Evolutionary conservation across 1,140 invertebrate genomes (phyloP), one percentile per base, ranked within the genome.

Genomic region (Heliconius hewitsoni): DNA sequence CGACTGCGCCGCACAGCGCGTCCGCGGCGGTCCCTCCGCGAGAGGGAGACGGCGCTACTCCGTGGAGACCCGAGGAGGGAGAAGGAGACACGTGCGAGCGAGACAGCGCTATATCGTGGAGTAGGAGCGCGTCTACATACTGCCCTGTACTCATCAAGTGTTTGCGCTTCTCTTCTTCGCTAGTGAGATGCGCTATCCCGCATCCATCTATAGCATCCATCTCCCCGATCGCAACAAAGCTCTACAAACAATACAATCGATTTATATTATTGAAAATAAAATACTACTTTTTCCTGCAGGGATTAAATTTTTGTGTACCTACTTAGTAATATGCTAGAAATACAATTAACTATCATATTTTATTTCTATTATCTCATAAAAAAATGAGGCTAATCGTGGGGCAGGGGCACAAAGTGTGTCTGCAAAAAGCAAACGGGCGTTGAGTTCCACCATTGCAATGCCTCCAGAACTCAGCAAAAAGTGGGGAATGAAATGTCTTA

Each of bases 121-220:
- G 74, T 4, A 94, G 82, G 0, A 95, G 74, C 8, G 94, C 90
- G 73, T 93, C 94, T 13, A 82, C 73, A 81, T 87, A 92, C 73
- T 91, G 90, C 1, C 90, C 90, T 2, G 87, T 86, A 76, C 89
- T 89, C 16, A 93, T 86, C 3, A 94, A 86, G 74, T 94, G 89
- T 37, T 91, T 88, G 3, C 91, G 87, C 74, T 91, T 90, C 74
- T 92, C 93, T 0, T 83, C 83, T 8, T 91, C 90, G 50, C 88
- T 87, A 4, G 90, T 92, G 39, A 94, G 77, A 74, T 95, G 94
- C 6, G 88, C 90, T 9, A 88, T 94, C 13, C 94, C 94, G 79
- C 94, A 95, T 8, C 94, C 94, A 30, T 93, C 89, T 72, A 94
- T 81, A 1, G 94, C 93, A 71, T 95, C 94, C 71, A 86, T 80